Evolutionary conservation across 2,113 vertebrate species (phyloP).

Genomic region (Murina feae): DNA sequence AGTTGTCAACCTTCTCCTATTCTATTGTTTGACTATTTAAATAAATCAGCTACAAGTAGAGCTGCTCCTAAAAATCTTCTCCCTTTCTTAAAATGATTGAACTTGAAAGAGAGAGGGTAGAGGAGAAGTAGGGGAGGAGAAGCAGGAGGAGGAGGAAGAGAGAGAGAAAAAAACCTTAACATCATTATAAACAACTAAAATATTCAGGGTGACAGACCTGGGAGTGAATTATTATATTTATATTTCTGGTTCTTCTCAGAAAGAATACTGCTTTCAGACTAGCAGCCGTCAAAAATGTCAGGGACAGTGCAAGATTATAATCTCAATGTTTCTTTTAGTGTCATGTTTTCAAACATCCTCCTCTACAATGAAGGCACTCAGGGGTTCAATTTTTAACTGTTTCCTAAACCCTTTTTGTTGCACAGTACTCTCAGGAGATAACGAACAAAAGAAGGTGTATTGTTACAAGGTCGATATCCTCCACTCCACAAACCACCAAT

Average conservation of each 20-base stretch:
- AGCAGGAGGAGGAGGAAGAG: not conserved
- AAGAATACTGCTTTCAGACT: not conserved
- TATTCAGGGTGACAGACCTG: not conserved
- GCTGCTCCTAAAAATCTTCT: not conserved
- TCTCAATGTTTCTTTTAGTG: slow-evolving; percentile 10
- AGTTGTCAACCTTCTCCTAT: not conserved
- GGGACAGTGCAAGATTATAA: not conserved
- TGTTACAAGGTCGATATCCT: slow-evolving; percentile 15
- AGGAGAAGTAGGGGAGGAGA: not conserved
- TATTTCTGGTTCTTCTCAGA: not conserved
- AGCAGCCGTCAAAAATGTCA: not conserved
- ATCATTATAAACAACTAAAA: not conserved
- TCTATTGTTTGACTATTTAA: not conserved
- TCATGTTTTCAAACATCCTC: slow-evolving; percentile 7
- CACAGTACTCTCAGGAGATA: not conserved
- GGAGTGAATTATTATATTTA: not conserved
- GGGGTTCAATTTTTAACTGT: not conserved
- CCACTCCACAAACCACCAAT: not conserved
- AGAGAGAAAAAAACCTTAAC: not conserved
- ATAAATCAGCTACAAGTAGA: not conserved
- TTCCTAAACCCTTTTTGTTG: not conserved
- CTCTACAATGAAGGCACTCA: not conserved
- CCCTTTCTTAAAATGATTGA: not conserved
- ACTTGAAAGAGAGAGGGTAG: not conserved
- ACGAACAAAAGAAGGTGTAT: not conserved